Evolutionary conservation across 2,797 vertebrate genomes (phyloP), one percentile per base, ranked within the genome.

Genomic region (Synaphobranchus kaupii): DNA sequence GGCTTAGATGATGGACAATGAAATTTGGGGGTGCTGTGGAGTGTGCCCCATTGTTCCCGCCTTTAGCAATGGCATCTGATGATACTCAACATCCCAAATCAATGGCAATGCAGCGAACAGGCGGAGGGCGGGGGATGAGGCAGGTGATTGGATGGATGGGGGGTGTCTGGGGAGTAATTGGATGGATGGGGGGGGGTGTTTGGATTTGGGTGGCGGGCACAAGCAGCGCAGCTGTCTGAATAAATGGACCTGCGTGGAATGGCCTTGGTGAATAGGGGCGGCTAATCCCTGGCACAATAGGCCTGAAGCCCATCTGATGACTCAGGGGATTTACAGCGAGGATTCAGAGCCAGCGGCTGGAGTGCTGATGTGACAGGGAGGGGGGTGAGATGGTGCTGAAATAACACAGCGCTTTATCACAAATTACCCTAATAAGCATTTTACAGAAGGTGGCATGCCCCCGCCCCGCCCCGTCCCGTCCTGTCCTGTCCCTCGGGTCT

Each of bases 281-380:
- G 78, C 78, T 81, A 81, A 81, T 81, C 78, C 78, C 47, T 8
- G 20, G 78, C 47, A 81, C 47, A 81, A 81, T 50, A 47, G 44
- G 22, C 78, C 78, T 50, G 47, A n/a, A 81, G 78, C 44, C 78
- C 78, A 50, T 22, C 78, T 81, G 78, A 81, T 81, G 78, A 81
- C 47, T 81, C 78, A 81, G 78, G 78, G 78, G 22, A 50, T 48
- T 81, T 50, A n/a, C 78, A 1, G 47, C 50, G 47, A 81, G 44
- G 47, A n/a, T 81, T 47, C 47, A 34, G 44, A 80, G 76, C 76
- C 76, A 25, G 15, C 4, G 78, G 44, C 22, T 50, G 78, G 47
- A 81, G 78, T 81, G 78, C 78, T 81, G 78, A 81, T n/a, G 7
- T 81, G 78, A 81, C 78, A 50, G 44, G 25, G 39, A 78, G 47